Evolutionary conservation across 2,113 vertebrate species (phyloP).

Genomic region (Orthonyx spaldingii): DNA sequence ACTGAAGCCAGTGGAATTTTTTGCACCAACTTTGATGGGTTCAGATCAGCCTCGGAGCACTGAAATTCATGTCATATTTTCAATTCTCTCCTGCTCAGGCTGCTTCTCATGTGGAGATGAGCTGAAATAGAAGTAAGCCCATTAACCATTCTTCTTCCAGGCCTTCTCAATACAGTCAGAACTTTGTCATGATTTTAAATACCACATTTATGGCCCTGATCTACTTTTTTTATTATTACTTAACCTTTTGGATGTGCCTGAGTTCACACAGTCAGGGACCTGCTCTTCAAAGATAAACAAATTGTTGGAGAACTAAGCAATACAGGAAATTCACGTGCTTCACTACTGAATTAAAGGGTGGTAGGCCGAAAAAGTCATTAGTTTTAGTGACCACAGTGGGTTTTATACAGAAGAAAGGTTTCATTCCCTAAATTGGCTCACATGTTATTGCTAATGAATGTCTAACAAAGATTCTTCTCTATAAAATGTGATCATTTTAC

Average conservation of each 20-base stretch:
- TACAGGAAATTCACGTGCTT: conserved; percentile 38
- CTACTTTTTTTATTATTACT: conserved; percentile 47
- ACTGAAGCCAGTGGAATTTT: not conserved
- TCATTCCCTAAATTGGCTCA: conserved; percentile 63
- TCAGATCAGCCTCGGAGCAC: not conserved
- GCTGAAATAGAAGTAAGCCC: conserved; percentile 32
- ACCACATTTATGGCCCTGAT: conserved; percentile 31
- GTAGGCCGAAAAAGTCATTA: conserved; percentile 58
- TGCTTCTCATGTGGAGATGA: conserved; percentile 18
- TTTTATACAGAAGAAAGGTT: conserved; percentile 62
- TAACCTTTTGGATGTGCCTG: conserved; percentile 48
- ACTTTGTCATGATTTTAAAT: conserved; percentile 46
- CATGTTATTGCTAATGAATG: conserved; percentile 66
- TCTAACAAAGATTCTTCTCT: conserved; percentile 68
- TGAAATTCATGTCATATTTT: conserved; percentile 17
- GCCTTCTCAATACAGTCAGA: conserved; percentile 24
- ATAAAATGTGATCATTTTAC: conserved; percentile 69
- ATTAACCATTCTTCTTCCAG: conserved; percentile 42
- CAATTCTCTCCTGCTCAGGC: conserved; percentile 3
- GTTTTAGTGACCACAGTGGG: conserved; percentile 63
- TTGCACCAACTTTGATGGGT: not conserved
- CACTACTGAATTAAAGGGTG: conserved; percentile 40
- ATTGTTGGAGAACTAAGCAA: conserved; percentile 52
- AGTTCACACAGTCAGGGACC: conserved; percentile 48
- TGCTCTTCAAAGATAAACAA: conserved; percentile 63